phyloP scores from a whole-genome alignment of 2,113 vertebrate species.

The Centrocercus urophasianus region DNA sequence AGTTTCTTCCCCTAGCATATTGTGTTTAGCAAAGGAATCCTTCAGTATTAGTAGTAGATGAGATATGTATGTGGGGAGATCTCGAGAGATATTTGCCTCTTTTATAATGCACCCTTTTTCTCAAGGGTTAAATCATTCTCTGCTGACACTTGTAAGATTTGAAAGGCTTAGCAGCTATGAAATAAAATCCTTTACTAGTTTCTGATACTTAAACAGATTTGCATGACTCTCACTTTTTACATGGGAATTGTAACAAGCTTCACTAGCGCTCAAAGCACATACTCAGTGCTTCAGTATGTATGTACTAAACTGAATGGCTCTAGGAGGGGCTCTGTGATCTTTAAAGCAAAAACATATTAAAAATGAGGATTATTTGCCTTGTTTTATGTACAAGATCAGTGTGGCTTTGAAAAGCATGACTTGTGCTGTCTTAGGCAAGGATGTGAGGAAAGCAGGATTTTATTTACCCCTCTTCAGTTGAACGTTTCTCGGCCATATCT shows the following conservation, averaged over 20 bases:
- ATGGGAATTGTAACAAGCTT: slow-evolving; percentile 21
- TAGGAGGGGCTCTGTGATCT: not conserved
- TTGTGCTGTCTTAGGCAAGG: not conserved
- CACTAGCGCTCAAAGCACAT: not conserved
- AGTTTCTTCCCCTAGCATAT: not conserved
- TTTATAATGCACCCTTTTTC: not conserved
- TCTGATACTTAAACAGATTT: slow-evolving; percentile 50
- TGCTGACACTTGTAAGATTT: slow-evolving; percentile 40
- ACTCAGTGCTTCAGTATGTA: not conserved
- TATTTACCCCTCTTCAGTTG: slow-evolving; percentile 10
- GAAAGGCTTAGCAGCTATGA: slow-evolving; percentile 28
- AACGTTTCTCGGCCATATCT: slow-evolving; percentile 61
- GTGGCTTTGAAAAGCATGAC: slow-evolving; percentile 47
- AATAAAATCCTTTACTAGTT: slow-evolving; percentile 31
- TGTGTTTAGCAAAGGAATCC: slow-evolving; percentile 3
- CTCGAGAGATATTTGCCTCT: not conserved
- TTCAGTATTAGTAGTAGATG: not conserved
- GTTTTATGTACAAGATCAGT: not conserved
- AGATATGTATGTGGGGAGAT: not conserved
- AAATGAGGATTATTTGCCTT: slow-evolving; percentile 20
- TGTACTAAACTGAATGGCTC: not conserved
- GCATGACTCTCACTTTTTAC: slow-evolving; percentile 41
- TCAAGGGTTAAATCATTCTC: slow-evolving; percentile 16
- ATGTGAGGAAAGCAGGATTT: slow-evolving; percentile 28
- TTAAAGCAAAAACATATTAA: slow-evolving; percentile 38